Base-by-base conservation (phyloP, 2,888 invertebrate species). In the Sacculina carcini region DNA sequence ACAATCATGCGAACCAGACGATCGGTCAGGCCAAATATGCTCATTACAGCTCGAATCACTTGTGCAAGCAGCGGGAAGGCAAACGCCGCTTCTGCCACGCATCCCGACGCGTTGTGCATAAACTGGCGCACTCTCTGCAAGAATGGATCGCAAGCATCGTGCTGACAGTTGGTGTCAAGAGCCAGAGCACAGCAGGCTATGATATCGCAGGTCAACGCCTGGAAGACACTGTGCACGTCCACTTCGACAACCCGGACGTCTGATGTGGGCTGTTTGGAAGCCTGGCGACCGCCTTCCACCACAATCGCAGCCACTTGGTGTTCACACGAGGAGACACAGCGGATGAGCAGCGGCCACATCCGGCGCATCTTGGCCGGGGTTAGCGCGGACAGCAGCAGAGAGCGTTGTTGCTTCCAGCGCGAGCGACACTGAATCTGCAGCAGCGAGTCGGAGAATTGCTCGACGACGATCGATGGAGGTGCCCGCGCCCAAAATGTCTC, bases 331-430 rank as follows among this genome's bases (percentile, higher is more conserved):
- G 64, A 59, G 10, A 66, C 62, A 42, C 65, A 63, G 19, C 63
- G 60, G 48, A 64, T 63, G 54, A 71, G 65, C 26, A 65, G 61
- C 2, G 64, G 63, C 6, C 65, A 58, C 63, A 70, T 66, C 60
- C 65, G 59, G 51, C 67, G 66, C 59, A 72, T 63, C 60, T 69
- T 71, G 31, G 62, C 57, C 6, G 65, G 61, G 10, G 67, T 66
- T 58, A 72, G 71, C 2, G 66, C 65, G 1, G 71, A 70, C 39
- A 66, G 66, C 7, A 68, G 61, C 5, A 69, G 61, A 10, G 64
- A 60, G 26, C 72, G 59, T 12, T 71, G 63, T n/a, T 70, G 61
- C 58, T 71, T 69, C 72, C 72, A 72, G 21, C 68, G 60, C 19
- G 65, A 60, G 9, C 67, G 69, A 9, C 48, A 52, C 24, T 55